These are phyloP conservation scores for Podarcis lilfordi DNA, from an alignment of 2,797 vertebrate species.

Conservation along the genomic window DNA sequence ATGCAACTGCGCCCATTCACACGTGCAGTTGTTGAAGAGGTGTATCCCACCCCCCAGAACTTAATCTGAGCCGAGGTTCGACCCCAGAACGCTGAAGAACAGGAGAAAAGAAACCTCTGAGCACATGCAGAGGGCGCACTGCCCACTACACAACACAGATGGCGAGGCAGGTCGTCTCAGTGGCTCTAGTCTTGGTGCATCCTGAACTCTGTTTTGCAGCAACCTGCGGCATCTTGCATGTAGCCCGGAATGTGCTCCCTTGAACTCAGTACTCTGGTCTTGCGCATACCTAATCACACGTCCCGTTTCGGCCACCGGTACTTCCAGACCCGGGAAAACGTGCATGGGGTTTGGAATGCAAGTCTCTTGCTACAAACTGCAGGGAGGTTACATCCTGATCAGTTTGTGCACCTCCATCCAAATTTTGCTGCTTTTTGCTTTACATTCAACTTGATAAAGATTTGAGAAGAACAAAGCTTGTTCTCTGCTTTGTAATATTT, in stretches of 20 bases:
- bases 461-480: neutral
- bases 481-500: neutral
- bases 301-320: neutral
- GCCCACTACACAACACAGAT: neutral
- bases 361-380: neutral
- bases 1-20: neutral
- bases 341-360: neutral
- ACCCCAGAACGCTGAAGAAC: neutral
- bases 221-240: neutral
- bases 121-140: neutral
- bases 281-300: neutral
- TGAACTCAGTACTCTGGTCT: neutral
- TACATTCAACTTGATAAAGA: neutral
- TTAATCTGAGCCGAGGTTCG: neutral
- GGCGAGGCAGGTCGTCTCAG: neutral
- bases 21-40: neutral
- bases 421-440: neutral
- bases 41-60: neutral
- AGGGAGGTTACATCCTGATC: neutral
- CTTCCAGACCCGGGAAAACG: neutral
- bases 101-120: neutral
- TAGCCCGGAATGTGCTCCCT: neutral
- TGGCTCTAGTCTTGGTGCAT: neutral
- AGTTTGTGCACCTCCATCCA: no score
- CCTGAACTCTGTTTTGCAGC: neutral